Evolutionary conservation across 2,797 vertebrate genomes (phyloP), one percentile per base, ranked within the genome.

Genomic region (Rhinatrema bivittatum): DNA sequence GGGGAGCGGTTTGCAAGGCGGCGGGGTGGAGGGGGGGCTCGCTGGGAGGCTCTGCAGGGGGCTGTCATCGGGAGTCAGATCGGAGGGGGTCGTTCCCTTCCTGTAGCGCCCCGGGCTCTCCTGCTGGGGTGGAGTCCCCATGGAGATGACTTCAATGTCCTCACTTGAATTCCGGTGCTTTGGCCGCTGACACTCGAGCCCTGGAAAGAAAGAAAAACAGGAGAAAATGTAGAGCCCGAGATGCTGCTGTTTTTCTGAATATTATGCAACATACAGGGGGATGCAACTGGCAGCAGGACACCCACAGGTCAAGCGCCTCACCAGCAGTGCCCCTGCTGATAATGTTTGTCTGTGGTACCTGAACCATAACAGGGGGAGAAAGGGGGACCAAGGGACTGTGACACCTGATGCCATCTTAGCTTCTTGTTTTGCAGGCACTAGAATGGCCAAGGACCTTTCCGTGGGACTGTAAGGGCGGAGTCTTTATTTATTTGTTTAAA

Each of bases 101-200:
- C 88, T 79, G 56, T 97, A 97, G 32, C 97, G 85, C 65, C 96
- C 93, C 0, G 94, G 93, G 73, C 95, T 98, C 61, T 97, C 95
- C 20, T 82, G 81, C 21, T 70, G 80, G 20, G 77, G 65, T 0
- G 89, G 87, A 0, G 88, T 93, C 35, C 90, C 92, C 1, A 88
- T 91, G 22, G 94, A 96, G 31, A 93, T 67, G 7, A 88, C 87
- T 75, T 93, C 95, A 3, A 88, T 85, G 67, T 97, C 94, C 1
- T 95, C 92, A 1, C 88, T 93, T 32, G 91, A 94, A 54, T 87
- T 82, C 72, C 91, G 93, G 10, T 79, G 88, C 68, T 91, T 93
- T 2, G 93, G 93, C 53, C 95, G 77, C 81, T 90, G 91, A 74
- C 90, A 91, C 74, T 95, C 91, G 15, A 97, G 88, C 52, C 93